Percentiles rank a stretch among this genome's conserved stretches.
Evolutionary conservation across 2,797 vertebrate genomes (phyloP).

Genomic region (Tauraco hartlaubi): DNA sequence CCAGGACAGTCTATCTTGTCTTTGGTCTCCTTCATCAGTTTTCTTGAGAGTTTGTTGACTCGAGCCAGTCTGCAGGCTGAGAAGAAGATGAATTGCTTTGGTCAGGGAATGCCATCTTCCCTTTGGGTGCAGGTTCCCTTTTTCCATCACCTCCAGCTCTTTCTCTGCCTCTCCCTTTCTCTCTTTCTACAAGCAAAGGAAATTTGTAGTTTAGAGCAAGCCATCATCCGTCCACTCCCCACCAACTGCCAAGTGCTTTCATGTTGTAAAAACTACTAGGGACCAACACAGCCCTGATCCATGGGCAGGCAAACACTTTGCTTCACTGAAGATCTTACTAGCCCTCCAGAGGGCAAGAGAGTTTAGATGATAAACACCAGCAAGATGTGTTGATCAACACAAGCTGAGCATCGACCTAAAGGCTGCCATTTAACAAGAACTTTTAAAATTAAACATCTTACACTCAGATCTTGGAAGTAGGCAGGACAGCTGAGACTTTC

Average conservation of each 20-base stretch:
- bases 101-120: not conserved
- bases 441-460: not conserved
- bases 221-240: accelerated
- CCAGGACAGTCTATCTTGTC: not conserved
- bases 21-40: not conserved
- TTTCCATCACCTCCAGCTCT: not conserved
- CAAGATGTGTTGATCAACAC: not conserved
- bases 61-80: not conserved
- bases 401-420: not conserved
- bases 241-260: not conserved
- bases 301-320: not conserved
- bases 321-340: not conserved
- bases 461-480: not conserved
- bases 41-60: not conserved
- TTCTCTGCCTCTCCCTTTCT: not conserved
- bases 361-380: not conserved
- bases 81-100: not conserved
- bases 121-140: not conserved
- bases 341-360: not conserved
- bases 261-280: not conserved
- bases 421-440: not conserved
- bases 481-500: not conserved
- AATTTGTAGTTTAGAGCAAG: not conserved
- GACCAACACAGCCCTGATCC: not conserved
- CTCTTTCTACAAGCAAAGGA: not conserved